These are phyloP conservation scores for Sorex araneus DNA, from an alignment of 2,113 vertebrate species.

Conservation along the genomic window DNA sequence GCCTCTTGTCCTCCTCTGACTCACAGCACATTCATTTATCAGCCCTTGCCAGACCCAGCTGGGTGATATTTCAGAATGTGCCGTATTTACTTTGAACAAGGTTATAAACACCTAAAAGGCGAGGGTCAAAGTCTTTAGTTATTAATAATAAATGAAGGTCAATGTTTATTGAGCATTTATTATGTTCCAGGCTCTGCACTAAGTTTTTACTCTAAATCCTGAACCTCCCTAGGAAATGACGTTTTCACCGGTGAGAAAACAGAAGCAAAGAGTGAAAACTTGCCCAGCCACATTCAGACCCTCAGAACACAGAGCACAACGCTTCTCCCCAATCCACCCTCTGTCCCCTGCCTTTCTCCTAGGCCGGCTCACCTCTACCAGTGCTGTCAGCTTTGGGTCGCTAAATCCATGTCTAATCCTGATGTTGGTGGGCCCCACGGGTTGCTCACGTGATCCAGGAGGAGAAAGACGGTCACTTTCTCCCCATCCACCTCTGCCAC, in stretches of 20 bases:
- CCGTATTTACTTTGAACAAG: neutral
- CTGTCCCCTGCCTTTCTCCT: no score
- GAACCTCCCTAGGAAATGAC: neutral
- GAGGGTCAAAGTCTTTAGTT: slow-evolving; percentile 24
- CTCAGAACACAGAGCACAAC: no score
- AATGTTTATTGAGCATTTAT: neutral
- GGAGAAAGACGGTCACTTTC: no score
- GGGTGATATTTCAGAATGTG: neutral
- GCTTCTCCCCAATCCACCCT: no score
- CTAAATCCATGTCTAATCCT: no score
- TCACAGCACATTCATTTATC: neutral
- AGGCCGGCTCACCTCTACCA: no score
- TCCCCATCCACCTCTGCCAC: no score
- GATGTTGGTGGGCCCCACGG: no score
- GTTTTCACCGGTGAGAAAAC: slow-evolving; percentile 36
- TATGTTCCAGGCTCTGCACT: neutral
- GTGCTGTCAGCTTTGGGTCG: no score
- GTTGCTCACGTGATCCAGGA: no score
- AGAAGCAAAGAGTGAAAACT: neutral
- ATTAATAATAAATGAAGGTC: neutral
- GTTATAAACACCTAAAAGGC: neutral
- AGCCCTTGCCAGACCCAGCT: neutral
- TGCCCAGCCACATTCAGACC: no score
- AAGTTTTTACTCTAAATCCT: neutral
- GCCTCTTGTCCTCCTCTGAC: neutral